phyloP scores from a whole-genome alignment of 2,797 vertebrate species.

The Remorina albescens region DNA sequence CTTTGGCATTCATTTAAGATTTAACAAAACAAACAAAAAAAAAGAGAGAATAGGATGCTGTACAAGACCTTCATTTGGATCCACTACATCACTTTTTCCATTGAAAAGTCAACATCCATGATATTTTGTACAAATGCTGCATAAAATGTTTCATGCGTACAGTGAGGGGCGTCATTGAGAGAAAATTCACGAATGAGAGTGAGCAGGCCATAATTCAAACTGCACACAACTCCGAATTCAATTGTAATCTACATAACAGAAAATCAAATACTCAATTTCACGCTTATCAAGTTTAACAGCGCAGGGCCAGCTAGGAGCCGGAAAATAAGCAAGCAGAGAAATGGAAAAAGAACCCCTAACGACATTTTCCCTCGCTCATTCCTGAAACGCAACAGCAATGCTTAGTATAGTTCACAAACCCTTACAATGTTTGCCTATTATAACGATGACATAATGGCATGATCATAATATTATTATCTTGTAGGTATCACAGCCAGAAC shows the following conservation, averaged over 20 bases:
- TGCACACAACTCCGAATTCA: constrained; percentile 29
- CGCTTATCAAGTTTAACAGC: constrained; percentile 39
- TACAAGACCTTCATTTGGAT: constrained; percentile 9
- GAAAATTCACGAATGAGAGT: constrained; percentile 17
- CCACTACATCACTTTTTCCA: not conserved
- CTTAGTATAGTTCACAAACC: not conserved
- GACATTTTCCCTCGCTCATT: constrained; percentile 1
- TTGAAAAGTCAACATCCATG: not conserved
- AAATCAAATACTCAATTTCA: constrained; percentile 55
- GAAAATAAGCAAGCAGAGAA: constrained; percentile 1
- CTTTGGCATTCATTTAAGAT: constrained; percentile 2
- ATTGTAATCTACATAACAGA: constrained; percentile 33
- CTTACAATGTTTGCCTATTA: not conserved
- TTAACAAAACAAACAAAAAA: no score
- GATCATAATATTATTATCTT: not conserved
- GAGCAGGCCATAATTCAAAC: constrained; percentile 2
- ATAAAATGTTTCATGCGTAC: not conserved
- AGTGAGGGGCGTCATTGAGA: constrained; percentile 1
- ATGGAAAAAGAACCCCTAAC: constrained; percentile 9
- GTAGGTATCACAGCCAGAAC: no score
- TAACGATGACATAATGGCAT: not conserved
- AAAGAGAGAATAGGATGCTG: constrained; percentile 9
- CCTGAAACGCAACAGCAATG: constrained; percentile 10
- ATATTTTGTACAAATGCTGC: not conserved
- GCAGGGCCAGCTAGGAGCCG: not conserved